Evolutionary conservation across 2,113 vertebrate species (phyloP).

Genomic region (Neotragus moschatus): DNA sequence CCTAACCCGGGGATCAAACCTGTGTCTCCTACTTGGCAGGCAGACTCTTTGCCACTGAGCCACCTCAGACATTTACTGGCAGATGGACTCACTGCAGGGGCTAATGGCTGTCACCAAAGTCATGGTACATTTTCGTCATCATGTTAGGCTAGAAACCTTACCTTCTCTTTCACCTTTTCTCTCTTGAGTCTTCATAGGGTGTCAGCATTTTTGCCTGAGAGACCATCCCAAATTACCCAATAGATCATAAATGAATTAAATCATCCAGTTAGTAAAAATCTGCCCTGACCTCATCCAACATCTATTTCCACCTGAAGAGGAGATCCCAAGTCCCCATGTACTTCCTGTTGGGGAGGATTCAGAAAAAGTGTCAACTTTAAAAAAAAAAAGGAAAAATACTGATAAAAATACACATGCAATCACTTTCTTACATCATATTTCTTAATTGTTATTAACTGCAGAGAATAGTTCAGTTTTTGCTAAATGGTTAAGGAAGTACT

Average conservation of each 20-base stretch:
- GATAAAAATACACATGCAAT: neutral
- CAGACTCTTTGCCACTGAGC: neutral
- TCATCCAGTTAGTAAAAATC: neutral
- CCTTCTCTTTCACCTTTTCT: neutral
- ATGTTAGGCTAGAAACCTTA: neutral
- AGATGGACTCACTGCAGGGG: neutral
- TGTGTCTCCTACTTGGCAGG: neutral
- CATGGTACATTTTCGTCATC: neutral
- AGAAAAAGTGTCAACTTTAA: neutral
- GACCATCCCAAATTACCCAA: neutral
- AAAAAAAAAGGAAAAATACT: neutral
- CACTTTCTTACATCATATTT: neutral
- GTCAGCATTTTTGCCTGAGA: neutral
- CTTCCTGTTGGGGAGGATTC: neutral
- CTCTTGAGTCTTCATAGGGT: neutral
- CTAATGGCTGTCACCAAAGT: neutral
- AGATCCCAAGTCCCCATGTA: neutral
- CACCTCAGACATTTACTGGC: neutral
- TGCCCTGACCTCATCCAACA: neutral
- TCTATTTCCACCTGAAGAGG: neutral
- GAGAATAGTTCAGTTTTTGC: conserved; percentile 27
- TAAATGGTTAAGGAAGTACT: conserved; percentile 54
- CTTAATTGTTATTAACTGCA: neutral
- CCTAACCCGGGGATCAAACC: neutral
- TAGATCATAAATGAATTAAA: neutral